Evolutionary conservation across 2,113 vertebrate species (phyloP).

Genomic region (Microtus montanus): DNA sequence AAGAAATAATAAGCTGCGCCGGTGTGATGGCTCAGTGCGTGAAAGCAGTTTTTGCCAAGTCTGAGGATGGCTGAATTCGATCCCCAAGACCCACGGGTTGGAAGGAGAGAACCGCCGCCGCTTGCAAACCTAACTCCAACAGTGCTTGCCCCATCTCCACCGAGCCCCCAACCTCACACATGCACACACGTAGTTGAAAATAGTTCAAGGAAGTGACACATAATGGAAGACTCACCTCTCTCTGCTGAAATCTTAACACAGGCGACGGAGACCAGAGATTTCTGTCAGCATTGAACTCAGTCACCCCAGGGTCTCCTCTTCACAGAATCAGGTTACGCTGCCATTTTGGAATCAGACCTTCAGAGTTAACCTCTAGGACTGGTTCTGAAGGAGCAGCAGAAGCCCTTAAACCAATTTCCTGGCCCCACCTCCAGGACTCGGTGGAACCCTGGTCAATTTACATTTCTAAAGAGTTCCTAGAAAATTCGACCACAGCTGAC

Average conservation of each 20-base stretch:
- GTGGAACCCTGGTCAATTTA: not conserved
- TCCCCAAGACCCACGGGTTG: no score
- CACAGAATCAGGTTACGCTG: not conserved
- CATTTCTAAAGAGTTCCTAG: slow-evolving; percentile 39
- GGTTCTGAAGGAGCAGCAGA: not conserved
- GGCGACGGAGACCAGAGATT: not conserved
- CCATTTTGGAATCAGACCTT: not conserved
- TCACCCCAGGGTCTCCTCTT: no score
- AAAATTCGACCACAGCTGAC: not conserved
- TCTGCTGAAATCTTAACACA: not conserved
- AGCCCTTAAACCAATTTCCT: not conserved
- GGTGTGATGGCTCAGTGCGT: not conserved
- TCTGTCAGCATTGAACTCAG: not conserved
- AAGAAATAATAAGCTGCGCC: not conserved
- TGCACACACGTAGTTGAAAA: not conserved
- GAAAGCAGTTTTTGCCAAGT: not conserved
- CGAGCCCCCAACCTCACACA: no score
- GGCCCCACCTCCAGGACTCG: not conserved
- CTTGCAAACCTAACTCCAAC: not conserved
- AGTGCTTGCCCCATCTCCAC: not conserved
- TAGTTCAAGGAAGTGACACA: not conserved
- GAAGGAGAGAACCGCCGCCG: fast-evolving
- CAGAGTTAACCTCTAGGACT: not conserved
- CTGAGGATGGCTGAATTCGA: not conserved
- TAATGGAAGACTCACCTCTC: not conserved